These are phyloP conservation scores for Etia nguti DNA, from an alignment of 2,113 vertebrate species.

Conservation along the genomic window DNA sequence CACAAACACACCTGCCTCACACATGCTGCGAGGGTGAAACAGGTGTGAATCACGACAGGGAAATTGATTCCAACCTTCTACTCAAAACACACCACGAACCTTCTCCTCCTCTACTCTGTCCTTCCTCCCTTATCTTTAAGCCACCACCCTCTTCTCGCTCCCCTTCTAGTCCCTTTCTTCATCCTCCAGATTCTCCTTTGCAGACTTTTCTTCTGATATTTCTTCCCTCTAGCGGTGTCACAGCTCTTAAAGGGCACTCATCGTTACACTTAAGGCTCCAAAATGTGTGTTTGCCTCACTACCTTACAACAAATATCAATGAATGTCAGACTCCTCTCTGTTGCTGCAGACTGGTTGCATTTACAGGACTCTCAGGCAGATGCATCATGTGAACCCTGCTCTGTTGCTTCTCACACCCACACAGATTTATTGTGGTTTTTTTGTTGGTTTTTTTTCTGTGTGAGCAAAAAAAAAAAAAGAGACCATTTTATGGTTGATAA, in stretches of 20 bases:
- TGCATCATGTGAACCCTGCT: constrained; percentile 35
- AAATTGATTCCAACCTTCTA: constrained; percentile 21
- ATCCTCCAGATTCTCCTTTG: neutral
- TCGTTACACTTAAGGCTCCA: neutral
- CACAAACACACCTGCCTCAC: neutral
- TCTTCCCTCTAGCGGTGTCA: neutral
- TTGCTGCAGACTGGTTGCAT: neutral
- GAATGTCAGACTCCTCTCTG: neutral
- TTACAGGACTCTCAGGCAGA: constrained; percentile 23
- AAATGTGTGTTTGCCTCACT: neutral
- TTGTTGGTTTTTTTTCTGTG: constrained; percentile 12
- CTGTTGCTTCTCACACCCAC: constrained; percentile 56
- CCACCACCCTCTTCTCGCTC: neutral
- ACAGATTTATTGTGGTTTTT: constrained; percentile 42
- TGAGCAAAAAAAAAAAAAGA: neutral
- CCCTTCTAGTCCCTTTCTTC: neutral
- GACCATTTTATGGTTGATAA: constrained; percentile 53
- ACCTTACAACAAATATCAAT: neutral
- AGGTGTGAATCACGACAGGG: constrained; percentile 28
- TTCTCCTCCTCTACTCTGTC: neutral
- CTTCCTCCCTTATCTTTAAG: constrained; percentile 1
- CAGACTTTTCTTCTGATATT: neutral
- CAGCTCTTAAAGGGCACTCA: neutral
- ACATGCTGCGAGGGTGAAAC: neutral
- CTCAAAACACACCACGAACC: constrained; percentile 3